These are phyloP conservation scores for Sorex maritimensis DNA, from an alignment of 2,797 vertebrate species.

Conservation along the genomic window DNA sequence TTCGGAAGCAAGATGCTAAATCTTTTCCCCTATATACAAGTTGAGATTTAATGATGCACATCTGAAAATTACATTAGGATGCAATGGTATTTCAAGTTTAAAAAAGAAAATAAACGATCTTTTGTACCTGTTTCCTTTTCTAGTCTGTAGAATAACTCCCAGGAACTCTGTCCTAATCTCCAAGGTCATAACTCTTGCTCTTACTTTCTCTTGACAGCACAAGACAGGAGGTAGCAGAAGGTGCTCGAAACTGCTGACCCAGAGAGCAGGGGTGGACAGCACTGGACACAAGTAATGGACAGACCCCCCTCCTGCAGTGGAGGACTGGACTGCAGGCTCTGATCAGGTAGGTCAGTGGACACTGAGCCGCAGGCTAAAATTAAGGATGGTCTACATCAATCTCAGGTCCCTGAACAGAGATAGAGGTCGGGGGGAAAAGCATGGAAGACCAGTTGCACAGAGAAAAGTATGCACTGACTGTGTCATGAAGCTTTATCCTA, in stretches of 20 bases:
- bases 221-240: not conserved
- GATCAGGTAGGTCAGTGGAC: not conserved
- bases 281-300: not conserved
- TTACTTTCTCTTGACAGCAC: constrained; percentile 70
- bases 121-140: not conserved
- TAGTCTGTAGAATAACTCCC: not conserved
- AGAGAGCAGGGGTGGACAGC: constrained; percentile 9
- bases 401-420: not conserved
- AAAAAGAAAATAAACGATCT: not conserved
- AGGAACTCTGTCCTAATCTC: constrained; percentile 39
- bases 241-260: constrained; percentile 2
- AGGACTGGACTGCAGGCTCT: not conserved
- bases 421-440: not conserved
- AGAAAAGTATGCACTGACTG: not conserved
- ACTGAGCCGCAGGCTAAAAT: not conserved
- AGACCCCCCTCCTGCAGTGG: not conserved
- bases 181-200: constrained; percentile 62
- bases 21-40: not conserved
- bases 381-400: not conserved
- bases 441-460: not conserved
- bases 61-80: not conserved
- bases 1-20: not conserved
- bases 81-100: not conserved
- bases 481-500: not conserved
- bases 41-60: no score